phyloP scores from a whole-genome alignment of 2,797 vertebrate species.

The Microctenopoma steveboyesi region DNA sequence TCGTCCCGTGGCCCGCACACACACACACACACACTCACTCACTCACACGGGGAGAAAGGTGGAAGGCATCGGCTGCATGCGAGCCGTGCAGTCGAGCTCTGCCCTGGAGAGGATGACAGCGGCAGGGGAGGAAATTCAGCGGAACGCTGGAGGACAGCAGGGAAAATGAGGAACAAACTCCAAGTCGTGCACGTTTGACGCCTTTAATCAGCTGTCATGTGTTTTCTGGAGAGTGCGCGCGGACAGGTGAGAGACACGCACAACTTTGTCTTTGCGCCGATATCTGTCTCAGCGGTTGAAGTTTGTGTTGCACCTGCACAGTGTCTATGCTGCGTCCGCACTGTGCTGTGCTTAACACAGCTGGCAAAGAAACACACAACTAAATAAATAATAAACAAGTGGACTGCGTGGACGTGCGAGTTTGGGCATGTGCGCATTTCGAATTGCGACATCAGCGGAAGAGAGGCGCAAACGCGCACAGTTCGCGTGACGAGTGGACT shows the following conservation, averaged over 20 bases:
- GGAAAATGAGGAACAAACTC: conserved; percentile 51
- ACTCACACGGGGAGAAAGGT: conserved; percentile 41
- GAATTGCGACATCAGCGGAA: not conserved
- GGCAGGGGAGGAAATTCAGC: conserved; percentile 23
- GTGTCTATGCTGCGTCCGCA: conserved; percentile 10
- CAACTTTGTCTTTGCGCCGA: conserved; percentile 39
- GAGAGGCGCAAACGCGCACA: conserved; percentile 19
- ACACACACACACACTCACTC: conserved; percentile 44
- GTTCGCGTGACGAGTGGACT: too few relatives aligned
- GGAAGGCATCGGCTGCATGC: conserved; percentile 70
- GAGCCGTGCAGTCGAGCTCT: conserved; percentile 65
- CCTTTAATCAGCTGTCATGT: conserved; percentile 59
- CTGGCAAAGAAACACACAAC: conserved; percentile 8
- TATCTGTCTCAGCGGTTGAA: conserved; percentile 23
- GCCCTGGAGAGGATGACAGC: conserved; percentile 66
- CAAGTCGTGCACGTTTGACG: conserved; percentile 57
- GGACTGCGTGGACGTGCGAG: not conserved
- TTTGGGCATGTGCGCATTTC: conserved; percentile 32
- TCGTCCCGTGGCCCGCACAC: conserved; percentile 55
- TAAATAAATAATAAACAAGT: not conserved
- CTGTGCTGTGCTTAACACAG: not conserved
- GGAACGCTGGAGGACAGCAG: conserved; percentile 8
- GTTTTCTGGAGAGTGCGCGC: conserved; percentile 18
- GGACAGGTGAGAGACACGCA: conserved; percentile 64
- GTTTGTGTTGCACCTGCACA: conserved; percentile 42